Conservation (phyloP, 1,140 invertebrate genomes). For the Hermetia illucens region DNA sequence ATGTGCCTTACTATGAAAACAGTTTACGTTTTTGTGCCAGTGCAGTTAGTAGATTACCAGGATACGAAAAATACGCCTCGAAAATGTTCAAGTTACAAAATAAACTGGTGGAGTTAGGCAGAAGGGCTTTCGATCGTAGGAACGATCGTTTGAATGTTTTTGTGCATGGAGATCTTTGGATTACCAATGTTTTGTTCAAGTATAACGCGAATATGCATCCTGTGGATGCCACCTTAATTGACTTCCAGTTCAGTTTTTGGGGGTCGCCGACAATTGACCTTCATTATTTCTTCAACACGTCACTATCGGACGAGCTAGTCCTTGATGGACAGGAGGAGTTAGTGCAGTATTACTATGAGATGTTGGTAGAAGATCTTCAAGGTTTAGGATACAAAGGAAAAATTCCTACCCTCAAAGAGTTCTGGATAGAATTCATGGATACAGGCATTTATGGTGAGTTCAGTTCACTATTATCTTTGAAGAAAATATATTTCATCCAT, state of each 20-base stretch:
- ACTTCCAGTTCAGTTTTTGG: slow-evolving; percentile 28
- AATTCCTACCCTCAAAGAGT: slow-evolving; percentile 18
- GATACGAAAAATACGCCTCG: slow-evolving; percentile 14
- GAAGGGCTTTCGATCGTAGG: slow-evolving; percentile 19
- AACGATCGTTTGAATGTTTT: slow-evolving; percentile 40
- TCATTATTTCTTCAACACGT: slow-evolving; percentile 26
- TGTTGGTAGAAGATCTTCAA: slow-evolving; percentile 14
- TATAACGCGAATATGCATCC: slow-evolving; percentile 34
- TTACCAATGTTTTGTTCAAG: slow-evolving; percentile 49
- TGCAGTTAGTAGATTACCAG: slow-evolving; percentile 12
- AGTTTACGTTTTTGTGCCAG: slow-evolving; percentile 15
- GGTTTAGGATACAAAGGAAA: slow-evolving; percentile 17
- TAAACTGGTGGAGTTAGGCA: slow-evolving; percentile 23
- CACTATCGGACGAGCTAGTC: slow-evolving; percentile 17
- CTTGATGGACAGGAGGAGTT: slow-evolving; percentile 15
- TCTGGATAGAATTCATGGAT: slow-evolving; percentile 17
- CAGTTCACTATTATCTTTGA: no score
- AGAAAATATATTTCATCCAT: no score
- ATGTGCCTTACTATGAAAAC: slow-evolving; percentile 16
- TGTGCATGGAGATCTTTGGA: slow-evolving; percentile 50
- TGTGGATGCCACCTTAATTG: slow-evolving; percentile 31
- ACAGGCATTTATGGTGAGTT: slow-evolving; percentile 19
- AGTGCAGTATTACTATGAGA: slow-evolving; percentile 18
- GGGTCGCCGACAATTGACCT: slow-evolving; percentile 26
- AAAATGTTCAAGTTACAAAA: slow-evolving; percentile 16